Conservation (phyloP, 2,888 invertebrate species). For the Parnassius apollo region DNA sequence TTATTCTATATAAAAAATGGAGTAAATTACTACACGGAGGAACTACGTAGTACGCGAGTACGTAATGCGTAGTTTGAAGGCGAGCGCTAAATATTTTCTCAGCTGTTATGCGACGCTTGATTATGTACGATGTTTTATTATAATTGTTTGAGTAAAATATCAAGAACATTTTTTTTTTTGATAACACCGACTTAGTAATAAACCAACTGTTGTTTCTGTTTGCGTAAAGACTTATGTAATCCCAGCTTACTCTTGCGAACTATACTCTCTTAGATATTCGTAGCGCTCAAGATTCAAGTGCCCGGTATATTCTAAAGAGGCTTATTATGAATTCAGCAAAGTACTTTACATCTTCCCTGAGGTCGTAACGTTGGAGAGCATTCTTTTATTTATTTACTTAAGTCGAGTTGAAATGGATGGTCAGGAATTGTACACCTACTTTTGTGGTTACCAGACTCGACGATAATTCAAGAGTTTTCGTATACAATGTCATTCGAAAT, state of each 20-base stretch:
- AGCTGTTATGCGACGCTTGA: no score
- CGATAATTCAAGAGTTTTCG: slow-evolving; percentile 2
- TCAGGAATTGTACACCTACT: slow-evolving; percentile 1
- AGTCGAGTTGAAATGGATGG: not conserved
- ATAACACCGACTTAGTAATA: not conserved
- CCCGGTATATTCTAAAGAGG: slow-evolving; percentile 14
- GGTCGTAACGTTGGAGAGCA: not conserved
- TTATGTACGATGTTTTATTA: no score
- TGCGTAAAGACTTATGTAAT: slow-evolving; percentile 12
- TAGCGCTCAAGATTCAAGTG: slow-evolving; percentile 21
- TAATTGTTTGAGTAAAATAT: no score
- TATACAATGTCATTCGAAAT: not conserved
- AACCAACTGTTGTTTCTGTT: slow-evolving; percentile 2
- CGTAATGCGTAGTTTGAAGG: no score
- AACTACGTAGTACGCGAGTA: no score
- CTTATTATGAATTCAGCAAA: slow-evolving; percentile 28
- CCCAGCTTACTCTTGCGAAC: slow-evolving; percentile 10
- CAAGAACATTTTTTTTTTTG: no score
- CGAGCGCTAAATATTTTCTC: no score
- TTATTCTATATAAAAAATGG: no score
- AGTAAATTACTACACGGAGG: no score
- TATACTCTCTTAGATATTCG: slow-evolving; percentile 1
- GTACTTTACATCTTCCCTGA: slow-evolving; percentile 17
- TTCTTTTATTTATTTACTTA: slow-evolving; percentile 11
- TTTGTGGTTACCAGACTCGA: not conserved